A percentile compares a stretch with the other conserved stretches of the same genome.
phyloP scores from a whole-genome alignment of 1,140 invertebrate species.

The Cotesia vestalis region DNA sequence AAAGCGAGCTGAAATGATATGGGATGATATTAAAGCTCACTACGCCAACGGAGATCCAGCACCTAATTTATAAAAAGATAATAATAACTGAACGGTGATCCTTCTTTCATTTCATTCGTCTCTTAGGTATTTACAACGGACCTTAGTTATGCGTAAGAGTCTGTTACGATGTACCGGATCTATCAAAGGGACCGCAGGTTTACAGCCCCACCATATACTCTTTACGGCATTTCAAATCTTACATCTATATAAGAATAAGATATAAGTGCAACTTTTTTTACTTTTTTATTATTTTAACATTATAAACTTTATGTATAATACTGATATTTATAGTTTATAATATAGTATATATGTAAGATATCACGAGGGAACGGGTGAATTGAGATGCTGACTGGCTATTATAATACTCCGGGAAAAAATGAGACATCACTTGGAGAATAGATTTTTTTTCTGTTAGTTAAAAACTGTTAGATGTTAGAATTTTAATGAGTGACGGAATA shows the following conservation, averaged over 20 bases:
- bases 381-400: no score
- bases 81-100: background rate
- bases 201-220: slow-evolving; percentile 60
- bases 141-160: slow-evolving; percentile 43
- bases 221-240: slow-evolving; percentile 59
- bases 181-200: slow-evolving; percentile 62
- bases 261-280: slow-evolving; percentile 29
- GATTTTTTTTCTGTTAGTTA: no score
- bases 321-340: background rate
- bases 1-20: background rate
- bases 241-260: slow-evolving; percentile 52
- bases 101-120: slow-evolving; percentile 21
- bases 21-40: slow-evolving; percentile 15
- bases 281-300: slow-evolving; percentile 19
- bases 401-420: no score
- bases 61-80: slow-evolving; percentile 32
- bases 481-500: no score
- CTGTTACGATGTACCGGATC: slow-evolving; percentile 49
- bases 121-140: slow-evolving; percentile 55
- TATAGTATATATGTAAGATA: no score
- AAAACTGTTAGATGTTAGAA: no score
- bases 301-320: slow-evolving; percentile 7
- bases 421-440: no score
- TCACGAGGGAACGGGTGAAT: no score
- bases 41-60: background rate